Base-by-base conservation (phyloP, 2,113 vertebrate species). In the Dasyurus viverrinus region DNA sequence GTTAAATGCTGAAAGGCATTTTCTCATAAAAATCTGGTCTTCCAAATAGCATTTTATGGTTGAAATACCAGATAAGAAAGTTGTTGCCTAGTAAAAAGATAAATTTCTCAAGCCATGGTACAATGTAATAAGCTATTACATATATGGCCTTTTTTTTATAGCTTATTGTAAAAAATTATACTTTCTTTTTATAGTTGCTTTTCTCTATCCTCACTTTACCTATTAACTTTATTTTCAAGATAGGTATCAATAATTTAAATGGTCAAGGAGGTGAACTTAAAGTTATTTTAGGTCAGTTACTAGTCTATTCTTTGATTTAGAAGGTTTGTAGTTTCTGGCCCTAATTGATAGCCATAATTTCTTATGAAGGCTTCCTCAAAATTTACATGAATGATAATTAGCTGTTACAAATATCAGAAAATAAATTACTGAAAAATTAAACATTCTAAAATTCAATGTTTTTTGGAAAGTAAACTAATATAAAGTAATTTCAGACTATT, bases 11-110 rank as follows among this genome's bases (percentile, higher is more conserved):
- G 6, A 96, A 95, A 97, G 91, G 92, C 96, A 98, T 98, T 30
- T 68, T 68, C 98, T 97, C 98, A 96, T 84, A 97, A 97, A 96
- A 95, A 94, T 97, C 96, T 92, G 95, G 96, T 98, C 97, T 97
- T 98, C 97, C 97, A 98, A 96, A 98, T 97, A 97, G 96, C 68
- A 76, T 76, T 76, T 68, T 7, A 76, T 76, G 68, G 5, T n/a
- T 76, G 68, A n/a, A n/a, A 76, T 76, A 0, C n/a, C 68, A 8
- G 30, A 60, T 30, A 60, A 14, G 57, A 60, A 30, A 60, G 30
- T 60, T 12, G 2, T 30, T 60, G 30, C 36, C 60, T 68, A n/a
- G 60, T 36, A 68, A 68, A 68, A 68, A 68, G 22, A 54, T 36
- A 68, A 68, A 30, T n/a, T 68, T 68, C 3, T 68, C 60, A 0